Percentiles rank a stretch among this genome's conserved stretches.
These are phyloP conservation scores for Eupithecia subumbrata DNA, from an alignment of 2,888 invertebrate species.

Conservation along the genomic window DNA sequence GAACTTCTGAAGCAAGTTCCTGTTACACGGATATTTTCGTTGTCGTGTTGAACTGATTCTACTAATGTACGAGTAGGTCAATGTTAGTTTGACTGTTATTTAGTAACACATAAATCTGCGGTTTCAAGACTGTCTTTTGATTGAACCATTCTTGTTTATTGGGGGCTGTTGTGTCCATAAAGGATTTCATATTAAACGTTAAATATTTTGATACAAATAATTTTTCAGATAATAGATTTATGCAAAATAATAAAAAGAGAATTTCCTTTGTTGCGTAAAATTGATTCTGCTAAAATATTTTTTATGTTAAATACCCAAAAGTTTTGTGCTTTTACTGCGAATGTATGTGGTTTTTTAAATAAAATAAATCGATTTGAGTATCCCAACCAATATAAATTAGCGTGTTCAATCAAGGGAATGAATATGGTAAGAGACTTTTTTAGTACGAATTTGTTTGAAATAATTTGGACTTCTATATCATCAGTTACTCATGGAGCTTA, in stretches of 20 bases:
- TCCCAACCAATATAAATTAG: not conserved
- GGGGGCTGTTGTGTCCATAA: not conserved
- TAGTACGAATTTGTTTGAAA: too few relatives aligned
- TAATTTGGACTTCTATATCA: too few relatives aligned
- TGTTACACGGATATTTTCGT: not conserved
- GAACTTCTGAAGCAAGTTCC: not conserved
- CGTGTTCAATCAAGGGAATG: not conserved
- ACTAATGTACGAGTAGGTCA: not conserved
- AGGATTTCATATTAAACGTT: not conserved
- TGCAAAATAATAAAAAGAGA: not conserved
- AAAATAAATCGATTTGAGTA: not conserved
- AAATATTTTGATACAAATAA: not conserved
- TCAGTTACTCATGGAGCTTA: too few relatives aligned
- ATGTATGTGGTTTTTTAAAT: not conserved
- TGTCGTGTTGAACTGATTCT: not conserved
- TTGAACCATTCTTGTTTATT: slow-evolving; percentile 1
- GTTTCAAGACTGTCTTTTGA: not conserved
- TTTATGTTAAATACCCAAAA: not conserved
- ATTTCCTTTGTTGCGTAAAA: not conserved
- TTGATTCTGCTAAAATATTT: not conserved
- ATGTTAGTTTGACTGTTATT: not conserved
- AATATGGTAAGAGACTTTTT: too few relatives aligned
- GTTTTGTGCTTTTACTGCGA: not conserved
- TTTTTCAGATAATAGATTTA: not conserved
- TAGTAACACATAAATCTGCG: slow-evolving; percentile 1